Evolutionary conservation across 2,113 vertebrate genomes (phyloP), one percentile per base, ranked within the genome.

Genomic region (Neotoma lepida): DNA sequence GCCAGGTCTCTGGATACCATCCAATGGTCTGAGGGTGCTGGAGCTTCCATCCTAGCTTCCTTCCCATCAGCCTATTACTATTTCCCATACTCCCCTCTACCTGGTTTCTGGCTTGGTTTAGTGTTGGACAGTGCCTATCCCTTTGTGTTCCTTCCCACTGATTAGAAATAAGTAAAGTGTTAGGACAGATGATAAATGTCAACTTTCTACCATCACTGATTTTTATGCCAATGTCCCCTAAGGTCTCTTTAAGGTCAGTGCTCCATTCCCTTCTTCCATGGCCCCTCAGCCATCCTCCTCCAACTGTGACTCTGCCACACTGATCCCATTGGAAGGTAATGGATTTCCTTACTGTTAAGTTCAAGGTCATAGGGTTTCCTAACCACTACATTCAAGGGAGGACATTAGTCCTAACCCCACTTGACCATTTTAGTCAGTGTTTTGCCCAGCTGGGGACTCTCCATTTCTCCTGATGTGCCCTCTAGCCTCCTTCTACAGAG

Each of bases 151-250:
- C 44, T 54, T 17, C 20, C 61, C 26, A 26, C 1, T 30, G 44
- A 68, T 15, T 18, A 0, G 0, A 54, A 13, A 13, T n/a, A 3
- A 0, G 0, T 9, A 22, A 39, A 64, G 44, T 1, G 6, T 76
- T 90, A 14, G 41, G n/a, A 10, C 14, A 58, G 49, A 35, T 5
- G 63, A 24, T 0, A 71, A 33, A 10, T 0, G 4, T 9, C 3
- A 30, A 49, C 49, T 66, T 28, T 44, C 17, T 2, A 9, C 6
- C 73, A 8, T 6, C 0, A 0, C 56, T 14, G 39, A 9, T 24
- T 41, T 15, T 90, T 68, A 49, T 49, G 41, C 13, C 6, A 24
- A 41, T 41, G 1, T 44, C 51, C 61, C 66, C n/a, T 35, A 54
- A 74, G 24, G 1, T 26, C 28, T 76, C 63, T 61, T 46, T 33